A percentile compares a stretch with the other conserved stretches of the same genome.
Evolutionary conservation across 1,140 invertebrate genomes (phyloP).

Genomic region (Pseudomyrmex sp.): DNA sequence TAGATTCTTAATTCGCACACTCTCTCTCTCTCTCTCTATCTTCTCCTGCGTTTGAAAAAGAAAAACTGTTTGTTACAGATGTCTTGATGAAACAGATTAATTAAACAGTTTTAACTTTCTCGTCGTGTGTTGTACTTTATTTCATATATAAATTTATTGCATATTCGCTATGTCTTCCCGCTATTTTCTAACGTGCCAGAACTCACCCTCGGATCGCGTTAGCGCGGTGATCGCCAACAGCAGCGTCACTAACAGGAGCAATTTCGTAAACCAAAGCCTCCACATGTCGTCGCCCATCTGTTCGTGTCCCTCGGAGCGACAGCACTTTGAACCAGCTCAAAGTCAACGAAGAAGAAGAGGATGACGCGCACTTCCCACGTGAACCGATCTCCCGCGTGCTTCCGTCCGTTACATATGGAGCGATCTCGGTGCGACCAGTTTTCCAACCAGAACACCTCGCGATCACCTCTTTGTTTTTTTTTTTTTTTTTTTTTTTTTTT

Average conservation of each 20-base stretch:
- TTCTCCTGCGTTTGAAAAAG: neutral
- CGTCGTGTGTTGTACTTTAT: too few relatives aligned
- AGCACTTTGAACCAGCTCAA: conserved; percentile 54
- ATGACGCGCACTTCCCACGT: conserved; percentile 64
- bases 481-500: too few relatives aligned
- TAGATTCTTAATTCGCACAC: neutral
- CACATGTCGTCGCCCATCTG: conserved; percentile 79
- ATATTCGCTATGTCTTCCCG: neutral
- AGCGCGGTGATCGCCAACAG: conserved; percentile 56
- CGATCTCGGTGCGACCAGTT: neutral
- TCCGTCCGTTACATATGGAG: conserved; percentile 62
- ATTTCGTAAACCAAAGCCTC: conserved; percentile 80
- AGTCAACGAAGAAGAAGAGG: conserved; percentile 28
- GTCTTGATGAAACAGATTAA: neutral
- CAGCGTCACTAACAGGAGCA: conserved; percentile 67
- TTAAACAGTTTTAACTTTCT: neutral
- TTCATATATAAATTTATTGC: neutral
- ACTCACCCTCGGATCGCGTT: conserved; percentile 74
- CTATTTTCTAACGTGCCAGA: neutral
- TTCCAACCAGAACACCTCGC: neutral
- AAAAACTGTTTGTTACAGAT: neutral
- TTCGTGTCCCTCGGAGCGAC: conserved; percentile 35
- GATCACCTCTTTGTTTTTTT: neutral
- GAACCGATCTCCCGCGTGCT: conserved; percentile 42
- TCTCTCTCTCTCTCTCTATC: too few relatives aligned